Conservation (phyloP, 2,797 vertebrate species). For the Leuciscus waleckii region DNA sequence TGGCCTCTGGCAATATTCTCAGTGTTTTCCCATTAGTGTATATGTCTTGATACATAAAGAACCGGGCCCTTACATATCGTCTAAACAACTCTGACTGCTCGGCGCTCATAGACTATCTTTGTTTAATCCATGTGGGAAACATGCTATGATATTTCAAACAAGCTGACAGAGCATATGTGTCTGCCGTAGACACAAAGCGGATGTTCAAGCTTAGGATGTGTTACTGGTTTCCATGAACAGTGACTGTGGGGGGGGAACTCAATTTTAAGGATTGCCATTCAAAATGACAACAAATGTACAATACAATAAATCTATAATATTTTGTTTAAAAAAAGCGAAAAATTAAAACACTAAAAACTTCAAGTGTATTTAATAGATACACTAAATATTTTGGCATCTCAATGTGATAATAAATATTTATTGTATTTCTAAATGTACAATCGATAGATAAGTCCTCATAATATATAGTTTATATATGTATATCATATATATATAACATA, state of each 20-base stretch:
- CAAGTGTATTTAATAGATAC: too few relatives aligned
- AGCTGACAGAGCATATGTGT: constrained; percentile 25
- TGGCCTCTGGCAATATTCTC: constrained; percentile 7
- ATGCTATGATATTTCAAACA: constrained; percentile 21
- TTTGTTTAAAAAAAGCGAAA: background rate
- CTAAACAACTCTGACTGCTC: constrained; percentile 32
- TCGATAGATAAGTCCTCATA: background rate
- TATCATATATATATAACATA: too few relatives aligned
- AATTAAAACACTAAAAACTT: background rate
- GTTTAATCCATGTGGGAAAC: constrained; percentile 27
- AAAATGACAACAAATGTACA: background rate
- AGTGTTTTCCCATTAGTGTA: constrained; percentile 36
- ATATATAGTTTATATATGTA: background rate
- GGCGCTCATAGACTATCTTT: background rate
- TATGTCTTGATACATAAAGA: constrained; percentile 3
- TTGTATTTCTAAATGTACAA: background rate
- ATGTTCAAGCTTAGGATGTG: constrained; percentile 3
- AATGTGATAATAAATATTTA: background rate
- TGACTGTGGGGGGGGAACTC: background rate
- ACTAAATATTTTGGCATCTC: background rate
- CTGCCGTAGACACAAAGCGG: constrained; percentile 1
- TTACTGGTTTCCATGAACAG: constrained; percentile 1
- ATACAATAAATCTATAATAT: background rate
- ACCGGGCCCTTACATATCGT: background rate
- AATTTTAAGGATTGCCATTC: background rate